Base-by-base conservation (phyloP, 2,888 invertebrate genomes). In the Diarsia mendica region DNA sequence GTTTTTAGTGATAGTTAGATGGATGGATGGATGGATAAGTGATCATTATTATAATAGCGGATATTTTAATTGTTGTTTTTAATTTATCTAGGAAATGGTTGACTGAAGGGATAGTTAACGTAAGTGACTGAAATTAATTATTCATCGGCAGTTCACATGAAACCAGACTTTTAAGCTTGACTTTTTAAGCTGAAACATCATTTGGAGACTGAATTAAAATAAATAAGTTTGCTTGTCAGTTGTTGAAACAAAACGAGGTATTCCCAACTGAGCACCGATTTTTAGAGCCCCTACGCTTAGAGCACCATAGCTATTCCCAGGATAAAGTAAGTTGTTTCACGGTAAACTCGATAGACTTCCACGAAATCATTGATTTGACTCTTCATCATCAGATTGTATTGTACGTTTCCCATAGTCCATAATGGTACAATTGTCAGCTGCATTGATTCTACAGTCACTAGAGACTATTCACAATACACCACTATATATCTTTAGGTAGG, bases 371-470 rank as follows among this genome's bases (percentile, higher is more conserved):
- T n/a, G n/a, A n/a, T n/a, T n/a, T n/a, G n/a, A n/a, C n/a, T n/a
- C n/a, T n/a, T 63, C 44, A 68, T 49, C 28, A 64, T 33, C 13
- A 23, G 15, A 13, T 20, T 13, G 6, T 74, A 48, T n/a, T 0
- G 18, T 55, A 18, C 10, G 20, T 61, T 71, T 28, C 10, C 46
- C 33, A 33, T 64, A 46, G 46, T 60, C 48, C 39, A 13, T 28
- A 70, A 46, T 33, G 51, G n/a, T 66, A 20, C 18, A 0, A 44
- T 51, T 48, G 60, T 53, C 65, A n/a, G 60, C n/a, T 66, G 53
- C 60, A 79, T 72, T 72, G 79, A 66, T 66, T 79, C 51, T 68
- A 61, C 9, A 39, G 53, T 61, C 44, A 33, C 66, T 11, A 61
- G 72, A 77, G 53, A 79, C 66, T 33, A n/a, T 55, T 28, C 39